phyloP scores from a whole-genome alignment of 2,888 invertebrate genomes.

The Coelopa pilipes region DNA sequence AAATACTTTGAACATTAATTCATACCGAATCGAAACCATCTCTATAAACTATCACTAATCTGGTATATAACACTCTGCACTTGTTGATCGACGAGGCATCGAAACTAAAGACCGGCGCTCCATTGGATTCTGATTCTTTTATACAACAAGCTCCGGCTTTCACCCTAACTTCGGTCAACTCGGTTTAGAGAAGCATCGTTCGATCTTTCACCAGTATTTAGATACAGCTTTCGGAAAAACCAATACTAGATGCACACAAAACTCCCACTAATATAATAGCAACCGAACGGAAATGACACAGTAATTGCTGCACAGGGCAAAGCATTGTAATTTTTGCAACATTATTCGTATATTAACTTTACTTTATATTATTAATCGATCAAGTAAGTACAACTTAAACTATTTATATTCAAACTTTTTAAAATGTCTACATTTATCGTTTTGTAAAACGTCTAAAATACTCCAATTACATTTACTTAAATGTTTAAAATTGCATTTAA shows the following conservation, averaged over 20 bases:
- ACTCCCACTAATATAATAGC: no score
- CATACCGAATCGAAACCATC: no score
- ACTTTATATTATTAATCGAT: not conserved
- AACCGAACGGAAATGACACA: no score
- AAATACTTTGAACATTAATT: not conserved
- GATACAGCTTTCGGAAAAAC: no score
- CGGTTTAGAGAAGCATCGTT: not conserved
- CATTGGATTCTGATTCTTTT: no score
- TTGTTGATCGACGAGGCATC: not conserved
- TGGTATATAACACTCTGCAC: not conserved
- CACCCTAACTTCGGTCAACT: not conserved
- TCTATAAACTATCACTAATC: not conserved
- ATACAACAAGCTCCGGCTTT: no score
- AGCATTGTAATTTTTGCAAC: not conserved
- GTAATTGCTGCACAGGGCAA: no score
- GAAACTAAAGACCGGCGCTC: not conserved
- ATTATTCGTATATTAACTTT: not conserved
- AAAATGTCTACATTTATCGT: not conserved
- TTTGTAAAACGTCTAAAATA: constrained; percentile 3
- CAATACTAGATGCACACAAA: no score
- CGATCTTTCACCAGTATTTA: no score
- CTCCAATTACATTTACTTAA: not conserved
- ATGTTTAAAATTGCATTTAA: no score
- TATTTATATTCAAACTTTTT: constrained; percentile 2
- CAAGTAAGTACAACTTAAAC: constrained; percentile 5